These are phyloP conservation scores for Apus apus DNA, from an alignment of 2,113 vertebrate genomes.

Conservation along the genomic window DNA sequence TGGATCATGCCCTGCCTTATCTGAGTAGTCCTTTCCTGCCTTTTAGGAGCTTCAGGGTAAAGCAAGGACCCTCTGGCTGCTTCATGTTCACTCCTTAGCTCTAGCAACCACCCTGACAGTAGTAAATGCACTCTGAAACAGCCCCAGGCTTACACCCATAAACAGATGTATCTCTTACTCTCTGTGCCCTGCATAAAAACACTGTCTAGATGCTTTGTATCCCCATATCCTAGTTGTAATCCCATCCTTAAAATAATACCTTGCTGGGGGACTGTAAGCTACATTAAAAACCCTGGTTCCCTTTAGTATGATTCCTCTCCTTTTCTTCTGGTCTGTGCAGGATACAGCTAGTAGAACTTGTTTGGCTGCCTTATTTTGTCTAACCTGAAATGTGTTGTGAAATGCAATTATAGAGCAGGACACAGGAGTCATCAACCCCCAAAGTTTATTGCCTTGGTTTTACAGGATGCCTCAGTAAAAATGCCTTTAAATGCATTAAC, in stretches of 20 bases:
- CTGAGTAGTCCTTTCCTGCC: background rate
- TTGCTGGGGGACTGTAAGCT: background rate
- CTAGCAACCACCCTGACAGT: background rate
- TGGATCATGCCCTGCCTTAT: background rate
- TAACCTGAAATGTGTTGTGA: background rate
- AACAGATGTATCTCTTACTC: background rate
- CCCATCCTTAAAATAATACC: background rate
- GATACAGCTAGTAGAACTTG: background rate
- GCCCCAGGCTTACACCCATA: background rate
- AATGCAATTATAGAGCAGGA: constrained; percentile 1
- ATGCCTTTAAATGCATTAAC: background rate
- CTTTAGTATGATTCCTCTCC: background rate
- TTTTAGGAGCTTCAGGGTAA: background rate
- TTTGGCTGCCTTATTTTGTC: background rate
- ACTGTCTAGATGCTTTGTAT: constrained; percentile 8
- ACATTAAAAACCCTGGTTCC: background rate
- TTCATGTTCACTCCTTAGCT: background rate
- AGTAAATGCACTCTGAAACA: background rate
- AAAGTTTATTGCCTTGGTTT: background rate
- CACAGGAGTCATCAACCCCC: background rate
- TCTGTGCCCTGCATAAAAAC: background rate
- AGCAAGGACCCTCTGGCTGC: background rate
- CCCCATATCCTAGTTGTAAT: background rate
- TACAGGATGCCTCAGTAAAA: constrained; percentile 6
- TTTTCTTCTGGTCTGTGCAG: background rate